phyloP scores from a whole-genome alignment of 2,113 vertebrate genomes.

The Ammodytes marinus region DNA sequence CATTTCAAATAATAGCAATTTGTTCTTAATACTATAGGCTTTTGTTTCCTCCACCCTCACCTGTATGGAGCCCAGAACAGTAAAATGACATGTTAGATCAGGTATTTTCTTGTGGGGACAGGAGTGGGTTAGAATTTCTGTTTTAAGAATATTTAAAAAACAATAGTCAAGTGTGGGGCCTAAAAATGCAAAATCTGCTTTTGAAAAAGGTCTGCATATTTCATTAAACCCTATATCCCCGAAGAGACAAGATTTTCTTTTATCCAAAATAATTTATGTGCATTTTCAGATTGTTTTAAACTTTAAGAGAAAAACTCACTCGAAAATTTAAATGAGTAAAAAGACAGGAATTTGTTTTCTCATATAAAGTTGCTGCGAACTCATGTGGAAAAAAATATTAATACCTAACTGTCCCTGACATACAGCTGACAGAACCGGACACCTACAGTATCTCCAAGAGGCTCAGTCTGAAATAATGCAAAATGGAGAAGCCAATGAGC shows the following conservation, averaged over 20 bases:
- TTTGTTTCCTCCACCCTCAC: neutral
- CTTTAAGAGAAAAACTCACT: neutral
- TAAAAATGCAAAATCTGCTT: neutral
- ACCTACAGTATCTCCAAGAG: conserved; percentile 30
- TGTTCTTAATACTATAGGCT: too few relatives aligned
- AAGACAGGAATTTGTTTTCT: neutral
- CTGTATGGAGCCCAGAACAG: neutral
- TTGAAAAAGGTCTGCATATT: conserved; percentile 2
- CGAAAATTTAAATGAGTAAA: neutral
- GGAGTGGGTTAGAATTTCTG: neutral
- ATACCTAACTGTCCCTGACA: conserved; percentile 26
- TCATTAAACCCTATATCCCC: neutral
- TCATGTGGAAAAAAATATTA: neutral
- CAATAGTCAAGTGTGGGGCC: neutral
- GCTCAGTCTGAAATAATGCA: conserved; percentile 39
- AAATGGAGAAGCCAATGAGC: neutral
- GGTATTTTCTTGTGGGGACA: neutral
- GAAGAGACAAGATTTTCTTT: neutral
- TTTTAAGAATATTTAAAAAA: too few relatives aligned
- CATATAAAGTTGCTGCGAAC: neutral
- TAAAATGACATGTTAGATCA: neutral
- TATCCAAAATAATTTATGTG: neutral
- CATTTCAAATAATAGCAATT: neutral
- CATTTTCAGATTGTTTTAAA: neutral
- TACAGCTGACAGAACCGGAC: conserved; percentile 53